Evolutionary conservation across 1,140 invertebrate genomes (phyloP).

Genomic region (Tetramorium alpestre): DNA sequence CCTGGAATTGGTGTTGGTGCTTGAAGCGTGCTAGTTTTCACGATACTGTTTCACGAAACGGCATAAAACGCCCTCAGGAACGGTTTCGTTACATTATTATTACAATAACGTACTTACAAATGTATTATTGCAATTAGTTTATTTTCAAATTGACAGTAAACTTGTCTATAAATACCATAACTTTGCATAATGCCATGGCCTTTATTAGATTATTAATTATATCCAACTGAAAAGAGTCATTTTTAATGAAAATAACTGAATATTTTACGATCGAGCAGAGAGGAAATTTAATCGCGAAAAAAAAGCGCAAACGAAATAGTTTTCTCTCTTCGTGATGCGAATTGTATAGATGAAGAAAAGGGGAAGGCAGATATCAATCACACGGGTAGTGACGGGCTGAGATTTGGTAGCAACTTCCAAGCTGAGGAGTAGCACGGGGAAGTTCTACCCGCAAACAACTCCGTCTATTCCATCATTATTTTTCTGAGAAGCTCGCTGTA

Average conservation of each 20-base stretch:
- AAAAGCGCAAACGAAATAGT: conserved; percentile 69
- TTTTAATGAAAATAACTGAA: conserved; percentile 10
- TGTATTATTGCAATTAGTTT: neutral
- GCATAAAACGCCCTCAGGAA: neutral
- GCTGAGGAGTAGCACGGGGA: conserved; percentile 62
- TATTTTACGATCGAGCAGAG: neutral
- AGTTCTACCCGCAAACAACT: conserved; percentile 73
- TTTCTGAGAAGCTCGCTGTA: conserved; percentile 71
- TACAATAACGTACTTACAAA: neutral
- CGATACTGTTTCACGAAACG: conserved; percentile 28
- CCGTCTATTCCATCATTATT: conserved; percentile 78
- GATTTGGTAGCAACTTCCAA: conserved; percentile 78
- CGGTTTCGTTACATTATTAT: neutral
- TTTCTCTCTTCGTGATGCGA: conserved; percentile 64
- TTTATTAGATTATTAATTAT: neutral
- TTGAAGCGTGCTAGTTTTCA: conserved; percentile 1
- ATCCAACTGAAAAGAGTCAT: neutral
- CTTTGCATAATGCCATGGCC: neutral
- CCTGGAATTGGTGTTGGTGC: conserved; percentile 23
- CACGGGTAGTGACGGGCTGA: conserved; percentile 76
- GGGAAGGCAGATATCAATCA: conserved; percentile 79
- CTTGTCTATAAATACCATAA: neutral
- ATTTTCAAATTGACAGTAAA: neutral
- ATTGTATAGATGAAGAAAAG: conserved; percentile 75
- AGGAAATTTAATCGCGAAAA: conserved; percentile 39